Evolutionary conservation across 1,140 invertebrate species (phyloP).

Genomic region (Bombus pyrosoma): DNA sequence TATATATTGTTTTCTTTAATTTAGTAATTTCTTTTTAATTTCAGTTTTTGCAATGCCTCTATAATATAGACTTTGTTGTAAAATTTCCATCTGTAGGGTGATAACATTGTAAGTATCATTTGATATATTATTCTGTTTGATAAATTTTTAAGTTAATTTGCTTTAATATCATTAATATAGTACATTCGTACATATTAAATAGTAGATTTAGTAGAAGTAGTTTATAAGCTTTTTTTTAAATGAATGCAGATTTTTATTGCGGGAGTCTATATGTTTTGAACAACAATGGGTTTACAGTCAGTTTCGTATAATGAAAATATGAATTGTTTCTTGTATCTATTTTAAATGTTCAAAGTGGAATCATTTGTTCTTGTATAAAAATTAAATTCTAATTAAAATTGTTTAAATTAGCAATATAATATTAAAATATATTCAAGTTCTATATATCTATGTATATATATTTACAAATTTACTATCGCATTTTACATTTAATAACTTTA

Average conservation of each 20-base stretch:
- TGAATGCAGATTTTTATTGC: background rate
- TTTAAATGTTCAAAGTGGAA: background rate
- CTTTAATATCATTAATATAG: background rate
- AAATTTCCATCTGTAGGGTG: conserved; percentile 3
- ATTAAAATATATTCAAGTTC: background rate
- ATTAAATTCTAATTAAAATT: background rate
- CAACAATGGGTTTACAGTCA: background rate
- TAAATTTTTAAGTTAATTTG: background rate
- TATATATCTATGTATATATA: conserved; percentile 3
- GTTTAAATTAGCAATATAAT: background rate
- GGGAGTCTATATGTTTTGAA: background rate
- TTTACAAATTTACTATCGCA: background rate
- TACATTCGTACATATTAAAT: conserved; percentile 6
- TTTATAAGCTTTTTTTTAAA: background rate
- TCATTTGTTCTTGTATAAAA: background rate
- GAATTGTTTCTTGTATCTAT: background rate
- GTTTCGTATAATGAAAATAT: background rate
- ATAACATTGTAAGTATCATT: conserved; percentile 28
- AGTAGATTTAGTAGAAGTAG: background rate
- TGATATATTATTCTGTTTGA: background rate
- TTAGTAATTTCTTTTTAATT: conserved; percentile 19
- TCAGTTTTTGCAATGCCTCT: conserved; percentile 3
- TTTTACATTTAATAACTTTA: conserved; percentile 14
- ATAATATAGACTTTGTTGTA: conserved; percentile 3
- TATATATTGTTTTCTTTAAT: background rate